Conservation (phyloP, 2,113 vertebrate species). For the Chaetura pelagica region DNA sequence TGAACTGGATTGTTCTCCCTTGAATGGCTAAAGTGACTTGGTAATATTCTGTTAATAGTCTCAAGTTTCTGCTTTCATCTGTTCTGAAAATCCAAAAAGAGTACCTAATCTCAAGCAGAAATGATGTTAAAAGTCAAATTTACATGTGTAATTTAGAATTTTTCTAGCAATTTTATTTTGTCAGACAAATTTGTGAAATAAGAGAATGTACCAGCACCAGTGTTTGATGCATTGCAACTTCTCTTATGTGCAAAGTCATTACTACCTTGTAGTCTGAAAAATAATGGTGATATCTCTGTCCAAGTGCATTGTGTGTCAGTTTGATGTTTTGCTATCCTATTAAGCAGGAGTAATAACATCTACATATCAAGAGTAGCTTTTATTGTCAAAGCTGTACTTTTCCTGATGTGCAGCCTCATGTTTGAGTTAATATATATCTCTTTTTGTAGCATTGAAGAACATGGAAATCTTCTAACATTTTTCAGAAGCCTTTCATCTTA, state of each 20-base stretch:
- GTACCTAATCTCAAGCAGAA: not conserved
- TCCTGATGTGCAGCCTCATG: not conserved
- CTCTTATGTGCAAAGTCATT: not conserved
- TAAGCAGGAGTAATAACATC: not conserved
- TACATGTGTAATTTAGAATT: not conserved
- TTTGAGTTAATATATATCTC: not conserved
- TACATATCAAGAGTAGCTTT: not conserved
- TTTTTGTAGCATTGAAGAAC: slow-evolving; percentile 83
- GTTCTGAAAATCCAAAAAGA: not conserved
- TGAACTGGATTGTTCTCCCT: not conserved
- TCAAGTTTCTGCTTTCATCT: not conserved
- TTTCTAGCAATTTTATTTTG: not conserved
- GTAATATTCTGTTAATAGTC: not conserved
- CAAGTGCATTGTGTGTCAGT: not conserved
- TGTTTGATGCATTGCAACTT: not conserved
- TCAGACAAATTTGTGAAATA: not conserved
- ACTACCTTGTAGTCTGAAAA: not conserved
- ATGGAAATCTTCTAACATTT: slow-evolving; percentile 78
- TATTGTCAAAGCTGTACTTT: not conserved
- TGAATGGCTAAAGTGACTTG: not conserved
- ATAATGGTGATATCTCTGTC: not conserved
- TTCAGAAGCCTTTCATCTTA: slow-evolving; percentile 86
- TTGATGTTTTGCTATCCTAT: not conserved
- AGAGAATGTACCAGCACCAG: not conserved
- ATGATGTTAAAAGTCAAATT: not conserved